Evolutionary conservation across 2,797 vertebrate species (phyloP), one percentile per base, ranked within the genome.

Genomic region (Argya squamiceps): DNA sequence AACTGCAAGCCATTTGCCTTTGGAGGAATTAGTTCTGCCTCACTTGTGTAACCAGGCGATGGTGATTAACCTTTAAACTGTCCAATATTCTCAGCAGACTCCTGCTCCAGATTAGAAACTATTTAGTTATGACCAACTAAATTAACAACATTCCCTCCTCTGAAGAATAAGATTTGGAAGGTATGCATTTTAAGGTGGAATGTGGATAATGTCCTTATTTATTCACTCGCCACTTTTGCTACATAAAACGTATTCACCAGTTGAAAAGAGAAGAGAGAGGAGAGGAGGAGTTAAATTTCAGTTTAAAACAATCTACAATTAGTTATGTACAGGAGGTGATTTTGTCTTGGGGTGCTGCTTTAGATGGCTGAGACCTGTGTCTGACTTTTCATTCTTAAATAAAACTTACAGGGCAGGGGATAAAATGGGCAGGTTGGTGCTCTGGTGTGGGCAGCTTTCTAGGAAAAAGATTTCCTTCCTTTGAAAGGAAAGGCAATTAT

Each of bases 41-140:
- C 99, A 99, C 99, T 99, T 99, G 99, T 99, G 99, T 99, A 99
- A 99, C 99, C 99, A 99, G 99, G 99, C 99, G 97, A 99, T 99
- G 99, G 99, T 99, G 99, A 99, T 99, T 99, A 99, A 99, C 99
- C 99, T 99, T 99, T 99, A 99, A 99, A 99, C 99, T 99, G 99
- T 99, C 99, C 99, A 99, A 99, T 99, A 99, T 99, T 99, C 99
- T 99, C 99, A 97, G 99, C 99, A 99, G 99, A 99, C 99, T 99
- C 98, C 98, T 97, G 99, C 98, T 98, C 98, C 98, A 99, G 99
- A 99, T 99, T 99, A 99, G 99, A 99, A 98, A 99, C 99, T 99
- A 99, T 99, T 98, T 99, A 99, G 99, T 99, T 99, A 99, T 99
- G 99, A 99, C 99, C 99, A 99, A 99, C 99, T 99, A 99, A 99